These are phyloP conservation scores for Tricholauxania praeusta DNA, from an alignment of 2,888 invertebrate genomes.

Conservation along the genomic window DNA sequence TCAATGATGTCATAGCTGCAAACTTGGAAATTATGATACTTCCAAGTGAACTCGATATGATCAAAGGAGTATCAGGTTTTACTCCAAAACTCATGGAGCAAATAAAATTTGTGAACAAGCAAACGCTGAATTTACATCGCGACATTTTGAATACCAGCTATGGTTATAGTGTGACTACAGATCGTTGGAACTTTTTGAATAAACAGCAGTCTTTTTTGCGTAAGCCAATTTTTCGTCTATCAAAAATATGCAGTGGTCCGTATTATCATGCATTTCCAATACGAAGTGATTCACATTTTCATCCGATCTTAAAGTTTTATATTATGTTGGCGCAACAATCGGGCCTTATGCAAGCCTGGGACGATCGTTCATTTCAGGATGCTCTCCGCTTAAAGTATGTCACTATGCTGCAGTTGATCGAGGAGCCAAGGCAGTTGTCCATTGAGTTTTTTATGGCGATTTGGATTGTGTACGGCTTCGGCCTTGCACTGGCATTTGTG, in stretches of 20 bases:
- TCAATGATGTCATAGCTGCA: conserved; percentile 55
- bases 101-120: conserved; percentile 49
- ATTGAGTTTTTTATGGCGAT: conserved; percentile 52
- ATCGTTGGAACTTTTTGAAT: no score
- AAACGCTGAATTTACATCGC: no score
- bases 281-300: conserved; percentile 57
- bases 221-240: no score
- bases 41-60: conserved; percentile 48
- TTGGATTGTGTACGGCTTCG: conserved; percentile 53
- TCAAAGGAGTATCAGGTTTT: conserved; percentile 43
- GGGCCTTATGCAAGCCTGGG: conserved; percentile 53
- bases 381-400: conserved; percentile 50
- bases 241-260: no score
- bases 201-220: no score
- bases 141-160: no score
- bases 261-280: no score
- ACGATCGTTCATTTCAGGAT: conserved; percentile 53
- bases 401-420: conserved; percentile 43
- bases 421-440: conserved; percentile 49
- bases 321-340: conserved; percentile 53
- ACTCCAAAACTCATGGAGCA: conserved; percentile 47
- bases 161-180: no score
- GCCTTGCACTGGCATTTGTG: conserved; percentile 49
- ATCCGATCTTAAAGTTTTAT: conserved; percentile 49
- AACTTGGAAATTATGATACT: conserved; percentile 52